Evolutionary conservation across 2,113 vertebrate genomes (phyloP).

Genomic region (Apistogramma diplotaenia): DNA sequence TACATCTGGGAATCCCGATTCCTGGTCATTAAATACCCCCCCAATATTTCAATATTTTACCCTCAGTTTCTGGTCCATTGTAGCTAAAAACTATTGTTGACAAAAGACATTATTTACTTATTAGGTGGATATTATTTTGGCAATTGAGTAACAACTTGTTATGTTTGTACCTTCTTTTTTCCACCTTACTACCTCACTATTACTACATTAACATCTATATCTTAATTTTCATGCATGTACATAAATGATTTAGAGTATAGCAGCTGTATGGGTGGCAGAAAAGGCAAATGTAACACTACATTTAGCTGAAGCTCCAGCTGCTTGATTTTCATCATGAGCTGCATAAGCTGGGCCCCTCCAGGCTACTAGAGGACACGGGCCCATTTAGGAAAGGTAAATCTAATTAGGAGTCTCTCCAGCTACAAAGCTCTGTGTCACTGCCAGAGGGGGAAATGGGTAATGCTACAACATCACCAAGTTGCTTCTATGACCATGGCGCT

Average conservation of each 20-base stretch:
- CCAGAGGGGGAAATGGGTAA: slow-evolving; percentile 49
- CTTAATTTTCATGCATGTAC: neutral
- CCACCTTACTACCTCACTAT: neutral
- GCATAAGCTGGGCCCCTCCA: slow-evolving; percentile 32
- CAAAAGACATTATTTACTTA: no score
- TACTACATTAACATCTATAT: neutral
- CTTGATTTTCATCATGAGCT: slow-evolving; percentile 29
- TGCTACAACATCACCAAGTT: slow-evolving; percentile 48
- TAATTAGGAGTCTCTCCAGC: slow-evolving; percentile 68
- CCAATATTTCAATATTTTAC: no score
- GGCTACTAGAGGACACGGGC: slow-evolving; percentile 64
- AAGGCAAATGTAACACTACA: neutral
- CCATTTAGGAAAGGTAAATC: slow-evolving; percentile 79
- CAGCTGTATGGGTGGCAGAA: neutral
- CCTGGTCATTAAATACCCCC: no score
- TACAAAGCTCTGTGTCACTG: slow-evolving; percentile 60
- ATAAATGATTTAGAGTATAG: neutral
- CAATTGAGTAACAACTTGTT: no score
- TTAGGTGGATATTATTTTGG: no score
- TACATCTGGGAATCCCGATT: neutral
- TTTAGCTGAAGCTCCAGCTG: slow-evolving; percentile 29
- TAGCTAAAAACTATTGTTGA: no score
- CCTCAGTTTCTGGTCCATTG: no score
- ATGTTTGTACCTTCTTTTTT: no score
- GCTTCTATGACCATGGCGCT: slow-evolving; percentile 45